A percentile compares a stretch with the other conserved stretches of the same genome.
Evolutionary conservation across 1,140 invertebrate species (phyloP).

Genomic region (Drosophila ananassae): DNA sequence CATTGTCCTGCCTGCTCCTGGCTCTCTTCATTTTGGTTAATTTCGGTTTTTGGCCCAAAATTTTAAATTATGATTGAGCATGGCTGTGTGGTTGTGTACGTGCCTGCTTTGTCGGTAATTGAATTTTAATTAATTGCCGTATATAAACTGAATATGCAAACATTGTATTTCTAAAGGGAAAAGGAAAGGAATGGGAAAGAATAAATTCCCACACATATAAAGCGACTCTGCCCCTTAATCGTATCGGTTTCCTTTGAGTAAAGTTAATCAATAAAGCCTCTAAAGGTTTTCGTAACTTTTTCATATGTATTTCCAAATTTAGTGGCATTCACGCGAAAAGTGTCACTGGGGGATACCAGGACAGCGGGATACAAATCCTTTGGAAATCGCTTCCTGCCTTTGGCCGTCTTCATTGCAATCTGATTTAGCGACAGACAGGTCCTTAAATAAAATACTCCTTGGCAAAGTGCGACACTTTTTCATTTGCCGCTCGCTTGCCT

Average conservation of each 20-base stretch:
- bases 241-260: not conserved
- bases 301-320: not conserved
- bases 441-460: slow-evolving; percentile 23
- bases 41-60: slow-evolving; percentile 40
- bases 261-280: slow-evolving; percentile 5
- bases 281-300: not conserved
- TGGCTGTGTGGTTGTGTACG: slow-evolving; percentile 25
- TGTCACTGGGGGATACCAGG: slow-evolving; percentile 1
- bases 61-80: slow-evolving; percentile 62
- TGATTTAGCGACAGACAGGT: slow-evolving; percentile 22
- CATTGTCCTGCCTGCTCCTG: slow-evolving; percentile 4
- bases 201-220: too few species aligned
- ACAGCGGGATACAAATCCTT: slow-evolving; percentile 7
- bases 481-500: slow-evolving; percentile 44
- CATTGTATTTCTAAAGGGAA: not conserved
- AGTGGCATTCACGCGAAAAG: slow-evolving; percentile 8
- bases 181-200: too few species aligned
- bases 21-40: slow-evolving; percentile 15
- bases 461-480: slow-evolving; percentile 43
- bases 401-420: slow-evolving; percentile 11
- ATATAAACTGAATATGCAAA: slow-evolving; percentile 4
- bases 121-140: slow-evolving; percentile 58
- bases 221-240: too few species aligned
- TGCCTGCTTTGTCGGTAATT: slow-evolving; percentile 49
- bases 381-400: slow-evolving; percentile 28